These are phyloP conservation scores for Torymus auratus DNA, from an alignment of 2,888 invertebrate genomes.

Conservation along the genomic window DNA sequence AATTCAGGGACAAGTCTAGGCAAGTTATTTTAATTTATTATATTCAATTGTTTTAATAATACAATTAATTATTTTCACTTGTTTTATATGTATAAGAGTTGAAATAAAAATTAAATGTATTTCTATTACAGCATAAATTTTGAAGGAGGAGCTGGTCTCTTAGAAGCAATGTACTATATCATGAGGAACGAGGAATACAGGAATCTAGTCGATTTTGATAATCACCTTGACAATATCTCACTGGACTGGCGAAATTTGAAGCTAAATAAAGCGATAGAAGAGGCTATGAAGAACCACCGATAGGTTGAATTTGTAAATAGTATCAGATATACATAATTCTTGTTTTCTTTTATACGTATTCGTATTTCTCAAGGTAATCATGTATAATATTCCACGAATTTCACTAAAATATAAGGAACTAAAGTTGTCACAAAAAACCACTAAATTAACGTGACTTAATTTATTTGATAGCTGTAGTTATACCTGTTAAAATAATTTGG, in stretches of 20 bases:
- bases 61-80: no score
- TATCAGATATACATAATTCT: slow-evolving; percentile 20
- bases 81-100: neutral
- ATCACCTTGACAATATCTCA: slow-evolving; percentile 93
- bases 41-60: no score
- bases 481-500: no score
- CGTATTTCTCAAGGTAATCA: slow-evolving; percentile 9
- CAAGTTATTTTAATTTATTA: slow-evolving; percentile 63
- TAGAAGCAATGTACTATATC: slow-evolving; percentile 83
- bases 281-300: slow-evolving; percentile 61
- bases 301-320: slow-evolving; percentile 48
- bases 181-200: slow-evolving; percentile 86
- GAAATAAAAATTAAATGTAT: slow-evolving; percentile 5
- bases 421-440: slow-evolving; percentile 2
- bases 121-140: slow-evolving; percentile 65
- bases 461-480: neutral
- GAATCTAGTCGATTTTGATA: slow-evolving; percentile 96
- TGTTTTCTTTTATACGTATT: slow-evolving; percentile 32
- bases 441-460: neutral
- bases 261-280: slow-evolving; percentile 81
- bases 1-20: slow-evolving; percentile 79
- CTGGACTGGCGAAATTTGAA: slow-evolving; percentile 92
- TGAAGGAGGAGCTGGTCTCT: slow-evolving; percentile 77
- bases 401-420: slow-evolving; percentile 21
- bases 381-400: slow-evolving; percentile 35